Conservation (phyloP, 53 echinoderm and acorn worm genomes). For the Arbacia lixula region DNA sequence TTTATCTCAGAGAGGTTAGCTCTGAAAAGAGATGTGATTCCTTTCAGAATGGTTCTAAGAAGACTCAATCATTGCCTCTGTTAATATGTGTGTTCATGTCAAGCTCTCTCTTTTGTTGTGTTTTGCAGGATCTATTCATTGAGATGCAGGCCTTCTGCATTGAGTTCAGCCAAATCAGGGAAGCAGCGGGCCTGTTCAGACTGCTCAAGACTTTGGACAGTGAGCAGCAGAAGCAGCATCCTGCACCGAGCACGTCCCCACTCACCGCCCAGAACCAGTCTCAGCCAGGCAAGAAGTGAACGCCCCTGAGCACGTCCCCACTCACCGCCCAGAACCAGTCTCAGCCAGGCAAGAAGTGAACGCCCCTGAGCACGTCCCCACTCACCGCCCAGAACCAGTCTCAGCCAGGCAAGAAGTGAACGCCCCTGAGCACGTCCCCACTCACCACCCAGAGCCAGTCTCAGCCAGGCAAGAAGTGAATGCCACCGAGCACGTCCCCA, state of each 20-base stretch:
- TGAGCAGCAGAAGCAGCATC: slow-evolving; percentile 85
- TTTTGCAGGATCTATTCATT: slow-evolving; percentile 82
- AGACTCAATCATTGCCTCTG: too few species aligned
- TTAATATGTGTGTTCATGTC: not conserved
- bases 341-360: slow-evolving; percentile 29
- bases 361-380: not conserved
- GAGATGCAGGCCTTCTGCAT: slow-evolving; percentile 99
- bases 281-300: not conserved
- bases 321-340: slow-evolving; percentile 7
- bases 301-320: slow-evolving; percentile 12
- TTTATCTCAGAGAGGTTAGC: not conserved
- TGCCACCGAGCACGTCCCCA: too few species aligned
- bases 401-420: too few species aligned
- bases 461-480: too few species aligned
- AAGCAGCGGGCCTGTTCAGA: slow-evolving; percentile 91
- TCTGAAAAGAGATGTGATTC: too few species aligned
- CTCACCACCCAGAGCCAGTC: too few species aligned
- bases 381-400: too few species aligned
- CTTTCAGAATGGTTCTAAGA: not conserved
- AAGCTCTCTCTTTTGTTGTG: not conserved
- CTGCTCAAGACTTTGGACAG: slow-evolving; percentile 92
- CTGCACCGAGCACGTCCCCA: slow-evolving; percentile 21
- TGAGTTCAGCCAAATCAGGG: slow-evolving; percentile 96
- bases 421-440: too few species aligned
- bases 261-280: not conserved